Conservation (phyloP, 2,888 invertebrate genomes). For the Melieria crassipennis region DNA sequence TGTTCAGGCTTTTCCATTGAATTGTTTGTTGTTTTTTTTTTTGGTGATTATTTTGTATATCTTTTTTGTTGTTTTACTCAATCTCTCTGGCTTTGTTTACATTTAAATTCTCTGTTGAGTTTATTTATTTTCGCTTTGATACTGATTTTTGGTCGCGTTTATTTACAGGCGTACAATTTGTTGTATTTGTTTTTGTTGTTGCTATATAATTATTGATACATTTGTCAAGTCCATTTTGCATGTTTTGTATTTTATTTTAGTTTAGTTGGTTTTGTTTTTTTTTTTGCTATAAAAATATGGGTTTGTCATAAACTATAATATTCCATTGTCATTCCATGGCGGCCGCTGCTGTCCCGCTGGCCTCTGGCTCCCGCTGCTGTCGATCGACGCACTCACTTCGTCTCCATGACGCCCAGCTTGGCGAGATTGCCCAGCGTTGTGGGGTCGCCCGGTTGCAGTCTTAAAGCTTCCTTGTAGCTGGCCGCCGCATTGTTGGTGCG, state of each 20-base stretch:
- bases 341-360: background rate
- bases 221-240: background rate
- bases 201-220: background rate
- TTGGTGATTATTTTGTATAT: too few species aligned
- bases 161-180: conserved; percentile 48
- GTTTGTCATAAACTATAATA: background rate
- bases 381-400: conserved; percentile 43
- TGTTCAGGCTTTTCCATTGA: too few species aligned
- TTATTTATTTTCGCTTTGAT: too few species aligned
- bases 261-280: background rate
- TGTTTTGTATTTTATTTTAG: too few species aligned
- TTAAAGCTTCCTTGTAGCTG: conserved; percentile 86
- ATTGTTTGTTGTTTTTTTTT: too few species aligned
- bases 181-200: conserved; percentile 9
- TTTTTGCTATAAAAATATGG: background rate
- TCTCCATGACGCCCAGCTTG: conserved; percentile 69
- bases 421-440: conserved; percentile 90
- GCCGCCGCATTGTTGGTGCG: conserved; percentile 88
- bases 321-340: background rate
- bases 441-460: conserved; percentile 87
- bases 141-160: conserved; percentile 50
- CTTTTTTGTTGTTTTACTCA: conserved; percentile 45
- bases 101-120: background rate
- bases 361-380: background rate
- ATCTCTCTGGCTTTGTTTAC: conserved; percentile 21